Conservation (phyloP, 2,797 vertebrate genomes). For the Furcifer pardalis region DNA sequence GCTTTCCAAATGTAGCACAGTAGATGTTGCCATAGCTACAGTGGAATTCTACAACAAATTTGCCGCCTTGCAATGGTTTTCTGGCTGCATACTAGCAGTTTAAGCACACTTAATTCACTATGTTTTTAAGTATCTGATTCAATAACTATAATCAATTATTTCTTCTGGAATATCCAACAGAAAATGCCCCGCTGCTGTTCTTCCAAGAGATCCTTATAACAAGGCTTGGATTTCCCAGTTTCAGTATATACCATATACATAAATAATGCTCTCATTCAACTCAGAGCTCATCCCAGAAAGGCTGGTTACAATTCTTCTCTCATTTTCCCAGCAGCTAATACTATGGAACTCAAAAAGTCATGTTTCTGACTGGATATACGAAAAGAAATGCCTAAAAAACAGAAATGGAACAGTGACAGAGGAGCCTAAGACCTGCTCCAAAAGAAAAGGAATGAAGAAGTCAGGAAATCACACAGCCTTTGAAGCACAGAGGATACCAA, state of each 20-base stretch:
- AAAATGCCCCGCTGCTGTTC: not conserved
- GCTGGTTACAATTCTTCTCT: not conserved
- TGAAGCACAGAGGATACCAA: not conserved
- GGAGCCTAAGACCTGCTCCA: not conserved
- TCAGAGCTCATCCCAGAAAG: not conserved
- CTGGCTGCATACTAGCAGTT: conserved; percentile 59
- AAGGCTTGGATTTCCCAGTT: not conserved
- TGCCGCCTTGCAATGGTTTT: conserved; percentile 74
- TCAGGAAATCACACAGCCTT: not conserved
- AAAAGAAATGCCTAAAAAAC: not conserved
- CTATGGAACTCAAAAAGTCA: not conserved
- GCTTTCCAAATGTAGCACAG: conserved; percentile 79
- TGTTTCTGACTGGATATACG: not conserved
- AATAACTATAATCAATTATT: conserved; percentile 2
- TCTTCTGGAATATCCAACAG: not conserved
- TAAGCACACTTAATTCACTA: conserved; percentile 2
- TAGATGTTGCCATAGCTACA: conserved; percentile 77
- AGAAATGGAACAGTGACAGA: not conserved
- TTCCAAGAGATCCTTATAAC: not conserved
- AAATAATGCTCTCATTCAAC: not conserved
- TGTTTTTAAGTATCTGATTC: not conserved
- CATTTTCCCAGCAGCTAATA: not conserved
- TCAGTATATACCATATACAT: not conserved
- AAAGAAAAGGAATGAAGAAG: not conserved
- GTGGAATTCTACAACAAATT: conserved; percentile 79